A percentile compares a stretch with the other conserved stretches of the same genome.
phyloP scores from a whole-genome alignment of 2,113 vertebrate genomes.

The Felis chaus region DNA sequence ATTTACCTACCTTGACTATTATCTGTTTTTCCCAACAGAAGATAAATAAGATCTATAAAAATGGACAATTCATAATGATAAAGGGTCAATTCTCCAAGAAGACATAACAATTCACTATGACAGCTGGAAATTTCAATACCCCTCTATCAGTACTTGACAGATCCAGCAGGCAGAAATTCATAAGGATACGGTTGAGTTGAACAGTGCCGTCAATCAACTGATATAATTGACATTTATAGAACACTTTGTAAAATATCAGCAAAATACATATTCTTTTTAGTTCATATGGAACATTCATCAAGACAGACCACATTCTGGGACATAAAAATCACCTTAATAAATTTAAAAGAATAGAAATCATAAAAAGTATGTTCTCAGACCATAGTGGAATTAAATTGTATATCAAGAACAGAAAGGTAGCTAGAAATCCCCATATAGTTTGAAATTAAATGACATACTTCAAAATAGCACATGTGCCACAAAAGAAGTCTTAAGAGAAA shows the following conservation, averaged over 20 bases:
- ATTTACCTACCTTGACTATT: background rate
- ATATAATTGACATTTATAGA: slow-evolving; percentile 12
- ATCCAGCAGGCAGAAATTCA: background rate
- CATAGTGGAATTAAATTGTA: background rate
- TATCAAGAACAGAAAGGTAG: background rate
- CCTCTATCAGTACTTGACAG: background rate
- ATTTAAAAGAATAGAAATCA: background rate
- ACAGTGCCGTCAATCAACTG: background rate
- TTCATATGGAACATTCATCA: background rate
- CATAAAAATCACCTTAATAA: background rate
- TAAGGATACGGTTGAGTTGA: background rate
- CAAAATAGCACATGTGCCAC: background rate
- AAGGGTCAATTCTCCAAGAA: background rate
- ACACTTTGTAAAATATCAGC: background rate
- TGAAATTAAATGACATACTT: background rate
- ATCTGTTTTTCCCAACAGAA: background rate
- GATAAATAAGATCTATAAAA: background rate
- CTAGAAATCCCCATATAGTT: background rate
- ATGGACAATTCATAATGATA: background rate
- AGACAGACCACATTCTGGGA: background rate
- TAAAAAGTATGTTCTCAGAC: background rate
- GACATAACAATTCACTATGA: background rate
- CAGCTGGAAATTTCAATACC: background rate
- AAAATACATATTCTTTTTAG: background rate
- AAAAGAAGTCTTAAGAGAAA: background rate